Evolutionary conservation across 1,140 invertebrate species (phyloP), one percentile per base, ranked within the genome.

Genomic region (Drosophila ohnishii): DNA sequence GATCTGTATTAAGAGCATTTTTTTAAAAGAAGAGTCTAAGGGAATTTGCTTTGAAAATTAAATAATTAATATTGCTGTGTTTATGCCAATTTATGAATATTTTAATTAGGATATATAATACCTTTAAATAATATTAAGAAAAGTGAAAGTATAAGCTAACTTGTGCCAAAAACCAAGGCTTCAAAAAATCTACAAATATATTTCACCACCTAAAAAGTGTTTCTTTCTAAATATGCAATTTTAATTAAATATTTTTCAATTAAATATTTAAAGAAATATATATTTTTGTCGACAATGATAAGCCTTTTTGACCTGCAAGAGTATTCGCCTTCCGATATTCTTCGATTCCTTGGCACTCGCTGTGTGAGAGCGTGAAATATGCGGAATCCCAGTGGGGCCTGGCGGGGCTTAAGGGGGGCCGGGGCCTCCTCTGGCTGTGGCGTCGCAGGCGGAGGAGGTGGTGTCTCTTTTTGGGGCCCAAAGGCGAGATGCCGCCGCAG

Each of bases 311-410:
- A 44, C 16, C 3, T 22, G 25, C 42, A 48, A 77, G 48, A 16
- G 44, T 40, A 73, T 65, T 11, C 5, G 7, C 0, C 2, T 0
- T 19, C 5, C 16, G 30, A n/a, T 62, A 3, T 45, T 6, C 1
- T 9, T 5, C 11, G n/a, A 30, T 45, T 37, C 22, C 22, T 42
- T 25, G 25, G 25, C 32, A 6, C 8, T 74, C 53, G 30, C 44
- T 66, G 65, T 42, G 50, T 72, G 79, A 81, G 78, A 81, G 78
- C 78, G 78, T 81, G 69, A 81, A 81, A 81, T 74, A 81, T 81
- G 62, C 78, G 70, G 32, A 75, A 55, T 47, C 40, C 42, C 51
- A 66, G 48, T 40, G 53, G 34, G 19, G 35, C 5, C 34, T 28
- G 1, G 7, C 28, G 11, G 1, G 22, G 47, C 2, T 2, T 13